Conservation (phyloP, 2,113 vertebrate genomes). For the Rhabdornis inornatus region DNA sequence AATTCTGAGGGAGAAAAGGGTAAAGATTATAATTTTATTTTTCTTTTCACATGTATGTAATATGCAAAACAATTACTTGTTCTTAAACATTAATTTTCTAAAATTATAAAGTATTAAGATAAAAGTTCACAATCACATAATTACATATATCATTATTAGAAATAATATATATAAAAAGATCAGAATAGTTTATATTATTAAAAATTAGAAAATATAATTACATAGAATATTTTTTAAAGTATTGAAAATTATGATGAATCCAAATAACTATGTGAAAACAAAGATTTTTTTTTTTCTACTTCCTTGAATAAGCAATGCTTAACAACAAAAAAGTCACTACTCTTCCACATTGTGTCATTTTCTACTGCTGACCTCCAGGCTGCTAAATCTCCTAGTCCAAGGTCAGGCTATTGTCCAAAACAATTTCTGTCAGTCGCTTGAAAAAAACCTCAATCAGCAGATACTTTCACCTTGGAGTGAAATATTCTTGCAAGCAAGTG, state of each 20-base stretch:
- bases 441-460: not conserved
- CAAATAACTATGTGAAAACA: not conserved
- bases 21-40: not conserved
- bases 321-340: not conserved
- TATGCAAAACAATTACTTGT: not conserved
- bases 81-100: not conserved
- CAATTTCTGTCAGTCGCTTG: constrained; percentile 3
- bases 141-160: not conserved
- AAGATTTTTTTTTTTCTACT: not conserved
- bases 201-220: not conserved
- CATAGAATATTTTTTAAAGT: not conserved
- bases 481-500: not conserved
- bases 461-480: not conserved
- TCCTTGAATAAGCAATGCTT: not conserved
- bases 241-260: not conserved
- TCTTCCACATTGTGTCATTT: not conserved
- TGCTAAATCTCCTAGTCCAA: constrained; percentile 4
- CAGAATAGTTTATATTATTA: not conserved
- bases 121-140: not conserved
- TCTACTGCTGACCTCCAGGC: not conserved
- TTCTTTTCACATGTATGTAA: not conserved
- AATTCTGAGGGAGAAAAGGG: not conserved
- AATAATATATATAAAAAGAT: not conserved
- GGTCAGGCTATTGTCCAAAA: not conserved
- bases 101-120: not conserved